Conservation (phyloP, 2,113 vertebrate species). For the Heteronetta atricapilla region DNA sequence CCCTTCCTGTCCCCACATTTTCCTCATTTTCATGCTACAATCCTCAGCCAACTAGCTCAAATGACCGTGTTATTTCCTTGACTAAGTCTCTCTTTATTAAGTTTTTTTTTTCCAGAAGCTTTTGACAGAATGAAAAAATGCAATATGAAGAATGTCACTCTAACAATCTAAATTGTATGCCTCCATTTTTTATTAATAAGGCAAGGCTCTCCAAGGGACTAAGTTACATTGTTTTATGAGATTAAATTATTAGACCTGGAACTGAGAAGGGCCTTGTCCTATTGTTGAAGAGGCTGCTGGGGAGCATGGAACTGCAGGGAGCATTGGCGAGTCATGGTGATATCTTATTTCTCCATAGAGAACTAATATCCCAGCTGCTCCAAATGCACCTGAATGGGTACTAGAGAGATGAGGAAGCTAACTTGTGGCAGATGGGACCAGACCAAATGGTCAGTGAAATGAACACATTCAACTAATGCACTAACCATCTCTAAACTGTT, state of each 20-base stretch:
- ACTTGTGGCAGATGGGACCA: constrained; percentile 72
- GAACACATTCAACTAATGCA: constrained; percentile 62
- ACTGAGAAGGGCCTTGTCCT: constrained; percentile 61
- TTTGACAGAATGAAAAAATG: constrained; percentile 40
- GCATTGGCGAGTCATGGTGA: constrained; percentile 55
- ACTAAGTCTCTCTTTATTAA: background rate
- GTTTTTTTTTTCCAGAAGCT: background rate
- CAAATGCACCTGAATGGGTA: constrained; percentile 68
- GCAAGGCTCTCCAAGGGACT: constrained; percentile 52
- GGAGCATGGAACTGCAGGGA: constrained; percentile 70
- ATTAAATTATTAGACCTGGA: constrained; percentile 74
- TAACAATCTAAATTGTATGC: constrained; percentile 19
- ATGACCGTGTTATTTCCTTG: background rate
- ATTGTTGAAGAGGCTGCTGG: constrained; percentile 73
- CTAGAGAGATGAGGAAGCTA: constrained; percentile 52
- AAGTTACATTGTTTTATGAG: constrained; percentile 70
- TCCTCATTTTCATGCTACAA: background rate
- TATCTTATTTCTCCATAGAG: constrained; percentile 70
- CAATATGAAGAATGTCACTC: constrained; percentile 33
- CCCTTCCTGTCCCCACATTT: background rate
- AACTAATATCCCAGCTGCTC: constrained; percentile 74
- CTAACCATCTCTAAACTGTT: constrained; percentile 68
- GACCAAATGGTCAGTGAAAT: constrained; percentile 74
- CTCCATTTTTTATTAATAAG: constrained; percentile 71
- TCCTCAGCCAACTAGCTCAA: background rate